Conservation (phyloP, 2,797 vertebrate species). For the Enteromius argenteus region DNA sequence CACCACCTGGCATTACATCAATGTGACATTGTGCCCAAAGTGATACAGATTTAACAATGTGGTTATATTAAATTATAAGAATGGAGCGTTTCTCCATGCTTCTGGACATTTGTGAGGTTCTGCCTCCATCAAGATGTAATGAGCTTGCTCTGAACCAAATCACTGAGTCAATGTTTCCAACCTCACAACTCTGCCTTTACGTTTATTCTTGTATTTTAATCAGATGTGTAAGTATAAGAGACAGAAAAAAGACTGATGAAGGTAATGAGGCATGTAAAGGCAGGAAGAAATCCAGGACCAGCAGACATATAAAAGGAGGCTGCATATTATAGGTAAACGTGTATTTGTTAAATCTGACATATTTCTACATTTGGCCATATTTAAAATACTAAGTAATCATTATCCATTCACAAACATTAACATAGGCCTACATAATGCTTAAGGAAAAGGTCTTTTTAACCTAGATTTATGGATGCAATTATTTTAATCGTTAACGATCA, state of each 20-base stretch:
- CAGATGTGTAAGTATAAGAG: constrained; percentile 7
- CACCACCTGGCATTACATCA: constrained; percentile 26
- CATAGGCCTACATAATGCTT: not conserved
- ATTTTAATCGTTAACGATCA: constrained; percentile 1
- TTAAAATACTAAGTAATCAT: not conserved
- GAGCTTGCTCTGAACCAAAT: constrained; percentile 32
- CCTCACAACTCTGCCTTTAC: constrained; percentile 40
- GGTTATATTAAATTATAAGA: constrained; percentile 23
- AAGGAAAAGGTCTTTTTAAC: not conserved
- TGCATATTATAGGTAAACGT: not conserved
- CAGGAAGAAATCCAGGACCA: not conserved
- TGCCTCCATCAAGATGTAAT: constrained; percentile 15
- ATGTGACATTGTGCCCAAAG: constrained; percentile 23
- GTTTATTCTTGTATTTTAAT: constrained; percentile 35
- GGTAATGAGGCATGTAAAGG: constrained; percentile 18
- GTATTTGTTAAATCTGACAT: not conserved
- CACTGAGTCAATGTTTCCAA: constrained; percentile 50
- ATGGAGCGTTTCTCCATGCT: constrained; percentile 38
- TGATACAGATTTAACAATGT: constrained; percentile 47
- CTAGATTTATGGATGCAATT: not conserved
- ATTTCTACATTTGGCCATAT: not conserved
- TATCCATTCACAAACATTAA: not conserved
- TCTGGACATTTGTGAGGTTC: not conserved
- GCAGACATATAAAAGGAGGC: not conserved
- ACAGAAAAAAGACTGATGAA: constrained; percentile 6